Percentiles rank a stretch among this genome's conserved stretches.
Evolutionary conservation across 1,140 invertebrate species (phyloP).

Genomic region (Bombyx mori): ASM3026992v2 NC_085118.1:15941501-15942000

Average conservation of each 20-base stretch:
- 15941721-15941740: constrained; percentile 38
- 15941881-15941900: too few relatives aligned
- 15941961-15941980: too few relatives aligned
- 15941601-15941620: not conserved
- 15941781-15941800: constrained; percentile 50
- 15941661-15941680: constrained; percentile 15
- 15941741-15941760: constrained; percentile 68
- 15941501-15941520: too few relatives aligned
- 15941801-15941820: constrained; percentile 20
- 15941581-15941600: not conserved
- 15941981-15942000: too few relatives aligned
- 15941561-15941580: too few relatives aligned
- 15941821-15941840: too few relatives aligned
- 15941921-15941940: too few relatives aligned
- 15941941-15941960: too few relatives aligned
- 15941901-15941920: too few relatives aligned
- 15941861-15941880: too few relatives aligned
- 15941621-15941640: constrained; percentile 1
- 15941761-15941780: constrained; percentile 63
- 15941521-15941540: constrained; percentile 12
- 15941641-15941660: not conserved
- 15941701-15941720: constrained; percentile 53
- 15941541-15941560: not conserved
- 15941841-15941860: too few relatives aligned
- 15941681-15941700: constrained; percentile 67